Conservation (phyloP, 35 echinoderm and acorn worm genomes). For the Ophioderma brevispina region DNA sequence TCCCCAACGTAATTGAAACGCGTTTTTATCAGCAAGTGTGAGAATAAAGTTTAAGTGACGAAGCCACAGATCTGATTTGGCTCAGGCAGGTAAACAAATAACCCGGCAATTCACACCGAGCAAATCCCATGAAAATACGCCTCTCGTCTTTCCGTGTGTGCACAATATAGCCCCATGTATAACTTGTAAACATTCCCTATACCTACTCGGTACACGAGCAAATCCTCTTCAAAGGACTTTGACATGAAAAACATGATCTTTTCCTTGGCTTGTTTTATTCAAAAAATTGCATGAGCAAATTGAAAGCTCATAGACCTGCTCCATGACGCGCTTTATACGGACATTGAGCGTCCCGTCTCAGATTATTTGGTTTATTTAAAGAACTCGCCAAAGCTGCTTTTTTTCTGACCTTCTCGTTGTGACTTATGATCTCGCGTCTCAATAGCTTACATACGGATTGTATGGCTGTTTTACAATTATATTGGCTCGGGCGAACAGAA, state of each 20-base stretch:
- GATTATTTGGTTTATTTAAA: neutral
- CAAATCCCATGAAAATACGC: neutral
- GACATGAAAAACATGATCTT: neutral
- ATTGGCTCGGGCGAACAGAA: neutral
- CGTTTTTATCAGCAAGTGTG: neutral
- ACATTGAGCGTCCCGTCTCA: neutral
- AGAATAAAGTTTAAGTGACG: neutral
- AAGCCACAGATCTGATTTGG: conserved; percentile 9
- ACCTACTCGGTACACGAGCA: neutral
- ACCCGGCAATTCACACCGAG: neutral
- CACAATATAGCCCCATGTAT: neutral
- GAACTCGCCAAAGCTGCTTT: neutral
- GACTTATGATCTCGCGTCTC: neutral
- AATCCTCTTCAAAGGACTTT: neutral
- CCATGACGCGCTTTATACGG: neutral
- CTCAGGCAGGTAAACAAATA: conserved; percentile 3
- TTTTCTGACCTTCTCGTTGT: neutral
- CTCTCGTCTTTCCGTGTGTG: neutral
- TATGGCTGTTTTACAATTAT: neutral
- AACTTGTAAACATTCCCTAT: neutral
- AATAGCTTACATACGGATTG: neutral
- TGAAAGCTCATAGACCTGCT: neutral
- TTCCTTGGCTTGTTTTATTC: neutral
- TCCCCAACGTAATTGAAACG: neutral
- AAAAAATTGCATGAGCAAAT: no score